Evolutionary conservation across 2,888 invertebrate species (phyloP).

Genomic region (Hirtodrosophila histrioides): DNA sequence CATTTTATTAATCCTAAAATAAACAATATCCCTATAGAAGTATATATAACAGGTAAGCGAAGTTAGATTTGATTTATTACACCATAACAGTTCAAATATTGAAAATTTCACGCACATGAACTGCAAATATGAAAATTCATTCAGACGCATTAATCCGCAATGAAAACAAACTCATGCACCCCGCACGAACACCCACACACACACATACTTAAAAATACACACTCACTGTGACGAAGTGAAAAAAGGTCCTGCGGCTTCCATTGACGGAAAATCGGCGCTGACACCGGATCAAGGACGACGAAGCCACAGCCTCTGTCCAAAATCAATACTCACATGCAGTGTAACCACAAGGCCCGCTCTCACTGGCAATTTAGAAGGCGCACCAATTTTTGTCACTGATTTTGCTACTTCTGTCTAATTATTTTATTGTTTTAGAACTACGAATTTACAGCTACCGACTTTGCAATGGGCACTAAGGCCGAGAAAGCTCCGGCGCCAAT

Average conservation of each 20-base stretch:
- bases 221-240: conserved; percentile 19
- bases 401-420: conserved; percentile 10
- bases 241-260: conserved; percentile 47
- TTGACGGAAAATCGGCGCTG: conserved; percentile 67
- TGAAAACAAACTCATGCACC: conserved; percentile 47
- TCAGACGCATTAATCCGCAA: conserved; percentile 40
- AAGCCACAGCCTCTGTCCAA: conserved; percentile 57
- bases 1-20: too few relatives aligned
- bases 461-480: conserved; percentile 52
- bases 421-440: conserved; percentile 28
- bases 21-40: background rate
- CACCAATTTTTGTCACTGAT: conserved; percentile 14
- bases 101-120: conserved; percentile 17
- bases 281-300: conserved; percentile 67
- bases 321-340: conserved; percentile 70
- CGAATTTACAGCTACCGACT: conserved; percentile 45
- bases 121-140: conserved; percentile 36
- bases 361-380: conserved; percentile 15
- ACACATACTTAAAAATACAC: conserved; percentile 39
- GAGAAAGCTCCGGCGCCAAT: conserved; percentile 57
- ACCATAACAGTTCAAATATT: conserved; percentile 11
- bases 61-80: background rate
- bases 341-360: conserved; percentile 17
- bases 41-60: background rate
- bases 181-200: conserved; percentile 7